phyloP scores from a whole-genome alignment of 2,113 vertebrate genomes.

The Fulmarus glacialis region DNA sequence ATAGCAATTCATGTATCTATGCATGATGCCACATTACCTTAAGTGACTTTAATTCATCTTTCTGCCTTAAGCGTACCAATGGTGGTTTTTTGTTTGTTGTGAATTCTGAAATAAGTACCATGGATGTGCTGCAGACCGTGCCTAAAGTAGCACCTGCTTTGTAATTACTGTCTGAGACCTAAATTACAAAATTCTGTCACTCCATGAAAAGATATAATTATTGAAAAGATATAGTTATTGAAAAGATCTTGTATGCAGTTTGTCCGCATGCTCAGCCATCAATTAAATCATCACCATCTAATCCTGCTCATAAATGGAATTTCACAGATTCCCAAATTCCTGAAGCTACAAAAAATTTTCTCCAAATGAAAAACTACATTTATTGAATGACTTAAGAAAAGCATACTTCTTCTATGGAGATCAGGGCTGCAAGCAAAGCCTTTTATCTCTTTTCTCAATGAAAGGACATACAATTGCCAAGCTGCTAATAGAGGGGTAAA shows the following conservation, averaged over 20 bases:
- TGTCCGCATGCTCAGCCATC: constrained; percentile 66
- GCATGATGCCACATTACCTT: neutral
- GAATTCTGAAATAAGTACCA: neutral
- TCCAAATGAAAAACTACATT: constrained; percentile 60
- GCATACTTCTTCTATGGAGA: neutral
- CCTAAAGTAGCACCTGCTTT: constrained; percentile 68
- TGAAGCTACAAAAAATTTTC: constrained; percentile 53
- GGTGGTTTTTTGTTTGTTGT: neutral
- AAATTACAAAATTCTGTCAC: constrained; percentile 70
- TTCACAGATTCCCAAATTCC: constrained; percentile 64
- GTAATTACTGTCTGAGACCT: constrained; percentile 70
- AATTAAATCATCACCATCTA: constrained; percentile 78
- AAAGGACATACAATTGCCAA: neutral
- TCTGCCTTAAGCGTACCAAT: neutral
- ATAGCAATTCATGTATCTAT: neutral
- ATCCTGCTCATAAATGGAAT: constrained; percentile 61
- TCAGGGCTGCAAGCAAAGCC: neutral
- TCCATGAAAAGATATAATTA: constrained; percentile 75
- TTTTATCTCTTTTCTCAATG: neutral
- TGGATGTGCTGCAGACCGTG: constrained; percentile 17
- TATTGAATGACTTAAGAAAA: neutral
- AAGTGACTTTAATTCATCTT: neutral
- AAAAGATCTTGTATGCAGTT: constrained; percentile 68
- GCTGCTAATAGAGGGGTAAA: neutral
- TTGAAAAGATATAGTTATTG: constrained; percentile 71